These are phyloP conservation scores for Drosophila macrospina DNA, from an alignment of 2,888 invertebrate species.

Conservation along the genomic window DNA sequence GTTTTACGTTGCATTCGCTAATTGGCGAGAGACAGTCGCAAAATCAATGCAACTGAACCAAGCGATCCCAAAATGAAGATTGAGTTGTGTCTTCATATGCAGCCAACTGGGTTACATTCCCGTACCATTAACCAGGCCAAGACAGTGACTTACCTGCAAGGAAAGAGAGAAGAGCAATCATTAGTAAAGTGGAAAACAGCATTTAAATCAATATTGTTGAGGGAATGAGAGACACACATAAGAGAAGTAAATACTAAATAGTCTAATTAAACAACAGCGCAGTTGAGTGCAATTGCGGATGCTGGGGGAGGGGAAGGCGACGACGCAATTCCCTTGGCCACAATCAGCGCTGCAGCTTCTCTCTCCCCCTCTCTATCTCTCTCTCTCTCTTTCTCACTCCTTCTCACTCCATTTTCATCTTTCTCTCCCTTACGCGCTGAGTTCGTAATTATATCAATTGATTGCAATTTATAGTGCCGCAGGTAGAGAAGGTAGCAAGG, in stretches of 20 bases:
- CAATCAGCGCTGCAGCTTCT: slow-evolving; percentile 38
- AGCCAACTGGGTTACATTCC: slow-evolving; percentile 29
- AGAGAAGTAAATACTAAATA: slow-evolving; percentile 54
- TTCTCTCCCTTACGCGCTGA: background rate
- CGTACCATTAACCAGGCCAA: slow-evolving; percentile 44
- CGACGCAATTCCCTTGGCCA: slow-evolving; percentile 46
- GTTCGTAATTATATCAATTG: slow-evolving; percentile 75
- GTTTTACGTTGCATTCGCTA: slow-evolving; percentile 61
- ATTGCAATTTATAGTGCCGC: slow-evolving; percentile 75
- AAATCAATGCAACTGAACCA: slow-evolving; percentile 20
- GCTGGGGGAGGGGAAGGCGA: background rate
- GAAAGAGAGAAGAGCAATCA: slow-evolving; percentile 43
- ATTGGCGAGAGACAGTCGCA: slow-evolving; percentile 48
- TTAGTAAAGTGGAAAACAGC: slow-evolving; percentile 58
- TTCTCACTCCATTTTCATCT: background rate
- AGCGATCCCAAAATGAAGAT: slow-evolving; percentile 26
- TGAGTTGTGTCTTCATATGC: slow-evolving; percentile 31
- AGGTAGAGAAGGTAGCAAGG: slow-evolving; percentile 31
- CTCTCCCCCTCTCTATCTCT: background rate
- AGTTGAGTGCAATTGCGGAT: slow-evolving; percentile 12
- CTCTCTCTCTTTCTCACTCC: background rate
- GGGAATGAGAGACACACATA: background rate
- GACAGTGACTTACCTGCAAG: slow-evolving; percentile 72
- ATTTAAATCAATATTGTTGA: slow-evolving; percentile 55
- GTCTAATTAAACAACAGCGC: slow-evolving; percentile 59